Percentiles rank a stretch among this genome's conserved stretches.
Evolutionary conservation across 2,113 vertebrate genomes (phyloP).

Genomic region (Neoarius graeffei): DNA sequence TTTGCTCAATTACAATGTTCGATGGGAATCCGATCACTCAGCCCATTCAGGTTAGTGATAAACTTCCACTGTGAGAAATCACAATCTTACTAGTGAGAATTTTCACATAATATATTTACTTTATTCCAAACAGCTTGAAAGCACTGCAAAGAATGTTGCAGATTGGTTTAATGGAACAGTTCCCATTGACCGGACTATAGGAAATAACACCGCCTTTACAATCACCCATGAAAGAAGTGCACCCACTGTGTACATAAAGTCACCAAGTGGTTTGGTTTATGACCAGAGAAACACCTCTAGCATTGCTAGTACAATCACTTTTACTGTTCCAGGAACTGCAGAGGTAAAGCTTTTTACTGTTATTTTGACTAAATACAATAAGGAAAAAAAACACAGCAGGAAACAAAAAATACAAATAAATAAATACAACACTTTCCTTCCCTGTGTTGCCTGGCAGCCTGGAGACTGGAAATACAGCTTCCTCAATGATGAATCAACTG

Average conservation of each 20-base stretch:
- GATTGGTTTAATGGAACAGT: too few species aligned
- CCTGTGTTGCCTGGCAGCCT: constrained; percentile 51
- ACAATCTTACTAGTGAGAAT: background rate
- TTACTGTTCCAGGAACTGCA: constrained; percentile 64
- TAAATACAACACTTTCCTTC: background rate
- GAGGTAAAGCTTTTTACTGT: constrained; percentile 57
- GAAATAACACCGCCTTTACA: too few species aligned
- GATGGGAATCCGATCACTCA: constrained; percentile 64
- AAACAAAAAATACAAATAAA: too few species aligned
- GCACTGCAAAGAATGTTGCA: constrained; percentile 47
- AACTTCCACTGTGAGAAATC: background rate
- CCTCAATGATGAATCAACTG: constrained; percentile 54
- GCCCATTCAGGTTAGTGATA: constrained; percentile 66
- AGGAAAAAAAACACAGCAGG: too few species aligned
- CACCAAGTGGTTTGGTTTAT: constrained; percentile 64
- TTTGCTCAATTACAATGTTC: constrained; percentile 65
- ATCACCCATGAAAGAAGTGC: too few species aligned
- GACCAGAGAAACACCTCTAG: constrained; percentile 49
- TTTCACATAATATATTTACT: background rate
- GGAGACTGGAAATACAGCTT: constrained; percentile 69
- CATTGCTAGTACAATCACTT: constrained; percentile 49
- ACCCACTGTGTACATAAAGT: too few species aligned
- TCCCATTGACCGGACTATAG: too few species aligned
- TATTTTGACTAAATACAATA: too few species aligned
- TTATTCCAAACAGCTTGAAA: constrained; percentile 63